Evolutionary conservation across 1,140 invertebrate species (phyloP), one percentile per base, ranked within the genome.

Genomic region (Macrosteles quadrilineatus): DNA sequence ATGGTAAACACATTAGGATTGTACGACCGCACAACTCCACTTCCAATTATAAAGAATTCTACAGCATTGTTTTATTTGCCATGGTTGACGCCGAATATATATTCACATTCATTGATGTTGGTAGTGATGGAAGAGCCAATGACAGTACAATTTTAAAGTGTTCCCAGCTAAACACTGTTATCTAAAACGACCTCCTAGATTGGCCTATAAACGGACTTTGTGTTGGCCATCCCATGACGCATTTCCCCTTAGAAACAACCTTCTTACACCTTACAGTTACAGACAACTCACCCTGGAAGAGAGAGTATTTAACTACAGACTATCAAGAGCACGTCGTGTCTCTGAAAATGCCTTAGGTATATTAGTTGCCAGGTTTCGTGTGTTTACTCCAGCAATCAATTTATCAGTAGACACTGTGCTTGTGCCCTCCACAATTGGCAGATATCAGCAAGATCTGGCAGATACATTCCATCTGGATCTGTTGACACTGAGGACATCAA

Each of bases 81-180:
- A 62, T 84, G 14, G 81, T 76, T 81, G 82, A 85, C 76, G 79
- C 79, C 1, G 75, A 83, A 65, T 83, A 78, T 68, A 76, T 78
- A 66, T 84, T 83, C 73, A 74, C 78, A 27, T 73, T 68, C 57
- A 68, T 78, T 45, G 76, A 83, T 75, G 68, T 80, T 53, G 78
- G 80, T 11, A 72, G 68, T 55, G 71, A 78, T 74, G 78, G 76
- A 6, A 77, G 47, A 73, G 71, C 57, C 57, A 55, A 32, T 70
- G 43, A 76, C 27, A 76, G 68, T 21, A 73, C 78, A 36, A 68
- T 76, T 76, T 40, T 78, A 3, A 53, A 53, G 47, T 53, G 17
- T 53, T 19, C 23, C n/a, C 23, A 19, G 47, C n/a, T 53, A 53
- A 53, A 53, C 23, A 53, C 17, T 53, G 47, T 53, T 9, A 25